Base-by-base conservation (phyloP, 2,797 vertebrate species). In the Masticophis lateralis region DNA sequence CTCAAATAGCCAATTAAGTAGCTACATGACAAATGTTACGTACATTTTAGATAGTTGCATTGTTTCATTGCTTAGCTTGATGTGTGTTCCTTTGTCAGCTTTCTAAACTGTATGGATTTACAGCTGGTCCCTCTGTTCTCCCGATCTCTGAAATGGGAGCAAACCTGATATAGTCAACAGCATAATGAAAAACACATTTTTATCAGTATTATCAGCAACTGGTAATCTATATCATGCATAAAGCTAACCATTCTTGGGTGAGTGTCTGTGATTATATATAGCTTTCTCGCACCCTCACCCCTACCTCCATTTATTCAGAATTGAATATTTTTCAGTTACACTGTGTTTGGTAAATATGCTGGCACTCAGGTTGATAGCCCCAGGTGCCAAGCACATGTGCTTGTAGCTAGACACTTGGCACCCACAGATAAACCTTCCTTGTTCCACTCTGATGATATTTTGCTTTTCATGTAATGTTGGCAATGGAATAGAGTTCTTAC, bases 321-420 rank as follows among this genome's bases (percentile, higher is more conserved):
- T 51, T 63, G 37, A 66, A 93, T 94, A 92, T 94, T 69, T 74
- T 93, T 69, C 2, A 28, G 56, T 69, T 90, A 87, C 37, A 20
- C 69, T n/a, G 3, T n/a, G 89, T 91, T 83, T 88, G 60, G 92
- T 51, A 92, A 94, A 94, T 90, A 74, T 69, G 56, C 8, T 7
- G 47, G 6, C 51, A 51, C 32, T 89, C 20, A 37, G 6, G 53
- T 32, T 88, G 11, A 86, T 91, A 83, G 92, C 66, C 91, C 88
- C 94, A 92, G 87, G 56, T 94, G 95, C 92, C 27, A 89, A 66
- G n/a, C 89, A 96, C 60, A 43, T 94, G 95, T 66, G 87, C 56
- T 4, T 94, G 93, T 83, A 94, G 53, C 89, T 66, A 27, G 53
- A 89, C 9, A 5, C 43, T 90, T 92, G 92, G 92, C 57, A 95